A percentile compares a stretch with the other conserved stretches of the same genome.
These are phyloP conservation scores for Cyprinodon tularosa DNA, from an alignment of 2,113 vertebrate species.

Conservation along the genomic window DNA sequence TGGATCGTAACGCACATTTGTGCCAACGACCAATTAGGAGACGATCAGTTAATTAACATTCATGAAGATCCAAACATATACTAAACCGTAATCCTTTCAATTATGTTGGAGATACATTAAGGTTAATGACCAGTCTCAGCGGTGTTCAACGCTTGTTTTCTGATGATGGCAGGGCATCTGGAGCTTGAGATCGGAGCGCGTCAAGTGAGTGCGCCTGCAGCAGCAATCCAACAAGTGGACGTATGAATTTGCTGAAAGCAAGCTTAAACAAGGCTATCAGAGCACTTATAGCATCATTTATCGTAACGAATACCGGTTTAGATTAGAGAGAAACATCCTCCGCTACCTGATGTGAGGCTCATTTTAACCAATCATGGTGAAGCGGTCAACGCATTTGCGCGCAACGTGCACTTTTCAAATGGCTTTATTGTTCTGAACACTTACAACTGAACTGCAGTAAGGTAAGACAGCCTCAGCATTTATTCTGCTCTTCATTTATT, in stretches of 20 bases:
- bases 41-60: background rate
- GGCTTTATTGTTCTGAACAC: constrained; percentile 17
- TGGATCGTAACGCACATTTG: constrained; percentile 44
- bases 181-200: constrained; percentile 47
- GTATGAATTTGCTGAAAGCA: constrained; percentile 21
- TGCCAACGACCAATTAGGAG: constrained; percentile 11
- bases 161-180: constrained; percentile 35
- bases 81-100: background rate
- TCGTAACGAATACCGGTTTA: constrained; percentile 2
- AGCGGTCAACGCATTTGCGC: constrained; percentile 11
- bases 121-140: background rate
- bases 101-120: background rate
- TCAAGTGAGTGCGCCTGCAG: constrained; percentile 51
- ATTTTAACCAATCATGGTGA: constrained; percentile 35
- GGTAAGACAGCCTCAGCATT: constrained; percentile 29
- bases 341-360: constrained; percentile 28
- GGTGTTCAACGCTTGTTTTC: background rate
- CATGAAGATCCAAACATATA: constrained; percentile 8
- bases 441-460: constrained; percentile 33
- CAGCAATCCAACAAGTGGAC: constrained; percentile 74
- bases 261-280: constrained; percentile 2
- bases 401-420: constrained; percentile 28
- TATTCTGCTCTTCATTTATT: constrained; percentile 4
- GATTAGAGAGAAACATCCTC: constrained; percentile 1
- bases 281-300: constrained; percentile 12